Evolutionary conservation across 2,113 vertebrate genomes (phyloP), one percentile per base, ranked within the genome.

Genomic region (Rutilus rutilus): DNA sequence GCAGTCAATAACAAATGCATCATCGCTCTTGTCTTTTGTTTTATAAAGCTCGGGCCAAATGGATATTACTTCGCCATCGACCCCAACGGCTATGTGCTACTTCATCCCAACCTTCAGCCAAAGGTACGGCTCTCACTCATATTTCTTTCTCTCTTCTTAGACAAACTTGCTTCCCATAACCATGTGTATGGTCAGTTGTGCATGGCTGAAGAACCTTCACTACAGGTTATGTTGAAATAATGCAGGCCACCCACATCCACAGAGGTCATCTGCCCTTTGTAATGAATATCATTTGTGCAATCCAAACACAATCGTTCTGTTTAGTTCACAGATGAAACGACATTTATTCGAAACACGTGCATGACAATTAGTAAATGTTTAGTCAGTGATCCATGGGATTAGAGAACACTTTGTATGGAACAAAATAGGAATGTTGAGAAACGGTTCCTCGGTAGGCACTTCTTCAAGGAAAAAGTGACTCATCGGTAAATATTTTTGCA

Each of bases 41-140:
- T 27, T 23, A 12, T 62, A 47, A 81, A 99, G 98, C 95, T 99
- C 45, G 98, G 98, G 86, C 97, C 98, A 86, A 99, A 99, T 42
- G 98, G 98, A 86, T 99, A 99, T 90, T 99, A 98, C 90, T 99
- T 99, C 93, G 98, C 98, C 83, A 98, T 99, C 25, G 98, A 99
- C 91, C 97, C 98, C 90, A 99, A 99, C 87, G 98, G 98, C 85
- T 99, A 99, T 85, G 98, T 99, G 81, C 91, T 99, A 84, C 96
- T 99, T 78, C 98, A 99, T 88, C 98, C 98, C 88, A 99, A 99
- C 93, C 97, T 99, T 86, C 96, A 97, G 87, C 97, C 98, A 90
- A 95, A 96, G 97, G 98, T 99, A 96, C 80, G 87, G 87, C 23
- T 64, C 57, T 65, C 83, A 19, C 14, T 39, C 8, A 45, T 76